Percentiles rank a stretch among this genome's conserved stretches.
Conservation (phyloP, 2,888 invertebrate species). For the Ormia ochracea region DNA sequence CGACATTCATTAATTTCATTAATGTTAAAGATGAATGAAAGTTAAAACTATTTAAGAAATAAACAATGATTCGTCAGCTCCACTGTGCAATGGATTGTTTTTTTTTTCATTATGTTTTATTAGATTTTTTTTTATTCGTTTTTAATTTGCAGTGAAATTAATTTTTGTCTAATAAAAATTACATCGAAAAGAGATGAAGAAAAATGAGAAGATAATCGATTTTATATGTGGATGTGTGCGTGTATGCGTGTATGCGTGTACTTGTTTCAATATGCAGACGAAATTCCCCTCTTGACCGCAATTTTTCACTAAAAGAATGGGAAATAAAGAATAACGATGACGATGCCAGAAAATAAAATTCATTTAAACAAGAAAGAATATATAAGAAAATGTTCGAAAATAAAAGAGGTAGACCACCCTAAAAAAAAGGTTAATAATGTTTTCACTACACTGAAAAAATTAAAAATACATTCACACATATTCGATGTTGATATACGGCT, state of each 20-base stretch:
- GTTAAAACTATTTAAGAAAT: neutral
- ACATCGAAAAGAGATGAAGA: neutral
- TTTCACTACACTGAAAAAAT: neutral
- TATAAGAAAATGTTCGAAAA: neutral
- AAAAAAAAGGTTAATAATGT: neutral
- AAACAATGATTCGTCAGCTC: neutral
- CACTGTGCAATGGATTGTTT: neutral
- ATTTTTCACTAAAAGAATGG: constrained; percentile 12
- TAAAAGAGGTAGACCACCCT: constrained; percentile 22
- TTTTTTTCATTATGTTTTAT: neutral
- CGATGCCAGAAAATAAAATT: constrained; percentile 22
- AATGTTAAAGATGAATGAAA: no score
- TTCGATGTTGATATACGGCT: neutral
- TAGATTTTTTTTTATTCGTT: neutral
- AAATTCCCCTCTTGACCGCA: constrained; percentile 33
- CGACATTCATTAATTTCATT: no score
- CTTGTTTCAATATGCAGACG: neutral
- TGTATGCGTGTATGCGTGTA: neutral
- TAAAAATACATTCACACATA: neutral
- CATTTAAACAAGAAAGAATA: neutral
- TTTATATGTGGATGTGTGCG: neutral
- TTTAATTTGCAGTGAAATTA: constrained; percentile 42
- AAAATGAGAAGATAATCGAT: constrained; percentile 39
- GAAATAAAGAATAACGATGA: constrained; percentile 26
- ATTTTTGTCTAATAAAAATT: constrained; percentile 42